These are phyloP conservation scores for Prunella himalayana DNA, from an alignment of 2,113 vertebrate genomes.

Conservation along the genomic window DNA sequence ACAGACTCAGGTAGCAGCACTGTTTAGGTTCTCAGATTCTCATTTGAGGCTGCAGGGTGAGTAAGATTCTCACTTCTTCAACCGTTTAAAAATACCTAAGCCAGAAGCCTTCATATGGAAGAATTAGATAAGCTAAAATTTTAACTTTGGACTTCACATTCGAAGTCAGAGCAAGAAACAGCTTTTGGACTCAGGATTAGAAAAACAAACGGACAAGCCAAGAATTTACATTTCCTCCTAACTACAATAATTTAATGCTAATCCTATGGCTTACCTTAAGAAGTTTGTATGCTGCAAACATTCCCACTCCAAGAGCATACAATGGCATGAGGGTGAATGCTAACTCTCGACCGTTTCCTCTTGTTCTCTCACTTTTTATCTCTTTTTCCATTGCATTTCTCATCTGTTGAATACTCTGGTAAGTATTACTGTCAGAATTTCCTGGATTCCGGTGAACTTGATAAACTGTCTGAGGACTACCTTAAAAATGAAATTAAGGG, in stretches of 20 bases:
- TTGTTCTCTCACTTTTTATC: constrained; percentile 77
- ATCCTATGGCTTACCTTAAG: constrained; percentile 74
- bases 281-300: constrained; percentile 90
- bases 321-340: constrained; percentile 88
- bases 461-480: constrained; percentile 4
- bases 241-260: not conserved
- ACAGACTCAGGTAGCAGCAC: not conserved
- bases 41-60: not conserved
- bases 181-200: not conserved
- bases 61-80: not conserved
- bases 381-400: constrained; percentile 85
- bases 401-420: constrained; percentile 78
- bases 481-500: constrained; percentile 23
- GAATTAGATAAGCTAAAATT: not conserved
- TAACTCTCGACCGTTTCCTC: constrained; percentile 79
- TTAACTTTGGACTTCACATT: not conserved
- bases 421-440: constrained; percentile 47
- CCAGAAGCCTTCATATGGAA: not conserved
- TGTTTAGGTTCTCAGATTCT: not conserved
- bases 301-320: constrained; percentile 85
- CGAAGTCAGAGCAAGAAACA: not conserved
- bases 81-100: not conserved
- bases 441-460: constrained; percentile 24
- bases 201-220: not conserved
- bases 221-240: not conserved